These are phyloP conservation scores for Danio choprae DNA, from an alignment of 2,797 vertebrate species.

Conservation along the genomic window DNA sequence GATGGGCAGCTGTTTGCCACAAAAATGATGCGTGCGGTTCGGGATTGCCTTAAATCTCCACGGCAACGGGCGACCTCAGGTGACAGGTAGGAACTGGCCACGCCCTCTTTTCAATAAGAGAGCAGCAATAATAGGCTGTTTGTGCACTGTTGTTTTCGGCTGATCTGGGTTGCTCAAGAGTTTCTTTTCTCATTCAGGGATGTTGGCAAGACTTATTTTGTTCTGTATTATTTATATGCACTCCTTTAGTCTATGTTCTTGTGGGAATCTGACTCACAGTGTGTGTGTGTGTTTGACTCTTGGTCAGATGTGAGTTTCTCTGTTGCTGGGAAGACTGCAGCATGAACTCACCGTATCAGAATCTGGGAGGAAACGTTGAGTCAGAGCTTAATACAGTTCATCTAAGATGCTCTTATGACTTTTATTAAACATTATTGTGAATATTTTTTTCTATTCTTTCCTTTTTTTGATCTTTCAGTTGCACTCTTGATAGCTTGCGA, in stretches of 20 bases:
- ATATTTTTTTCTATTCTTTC: neutral
- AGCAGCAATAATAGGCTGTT: neutral
- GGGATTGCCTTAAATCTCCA: conserved; percentile 73
- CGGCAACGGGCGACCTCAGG: conserved; percentile 57
- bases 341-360: conserved; percentile 1
- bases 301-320: conserved; percentile 16
- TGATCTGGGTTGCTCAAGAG: neutral
- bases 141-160: conserved; percentile 15
- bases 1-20: conserved; percentile 35
- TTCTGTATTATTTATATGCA: conserved; percentile 21
- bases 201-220: conserved; percentile 29
- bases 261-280: conserved; percentile 46
- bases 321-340: conserved; percentile 28
- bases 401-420: neutral
- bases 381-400: conserved; percentile 27
- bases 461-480: neutral
- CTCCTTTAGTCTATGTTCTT: neutral
- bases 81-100: conserved; percentile 55
- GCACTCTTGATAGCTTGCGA: neutral
- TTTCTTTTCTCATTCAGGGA: conserved; percentile 10
- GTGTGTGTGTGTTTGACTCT: conserved; percentile 29
- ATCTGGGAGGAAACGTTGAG: neutral
- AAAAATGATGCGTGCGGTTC: conserved; percentile 71
- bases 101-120: neutral
- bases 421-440: neutral